Conservation (phyloP, 2,797 vertebrate species). For the Phalanger gymnotis region DNA sequence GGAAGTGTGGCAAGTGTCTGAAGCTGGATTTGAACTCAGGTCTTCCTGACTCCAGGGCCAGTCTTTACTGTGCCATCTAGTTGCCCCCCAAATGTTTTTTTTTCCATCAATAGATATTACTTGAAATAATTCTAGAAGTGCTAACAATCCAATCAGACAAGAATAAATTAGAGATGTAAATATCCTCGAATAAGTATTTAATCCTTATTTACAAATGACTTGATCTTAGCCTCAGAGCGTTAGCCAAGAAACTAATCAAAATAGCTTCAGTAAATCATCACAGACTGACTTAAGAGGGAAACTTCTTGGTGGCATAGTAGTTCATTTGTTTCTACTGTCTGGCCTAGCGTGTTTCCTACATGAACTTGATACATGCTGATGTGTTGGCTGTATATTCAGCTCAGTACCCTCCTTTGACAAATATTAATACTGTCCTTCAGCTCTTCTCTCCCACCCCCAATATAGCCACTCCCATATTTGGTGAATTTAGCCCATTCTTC, state of each 20-base stretch:
- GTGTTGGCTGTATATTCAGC: neutral
- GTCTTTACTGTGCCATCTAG: too few relatives aligned
- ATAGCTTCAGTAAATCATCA: neutral
- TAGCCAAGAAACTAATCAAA: neutral
- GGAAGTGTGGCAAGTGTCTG: too few relatives aligned
- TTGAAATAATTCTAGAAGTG: neutral
- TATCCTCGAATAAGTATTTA: neutral
- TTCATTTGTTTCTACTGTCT: neutral
- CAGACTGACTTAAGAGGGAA: neutral
- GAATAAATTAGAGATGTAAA: neutral
- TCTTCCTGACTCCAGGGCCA: too few relatives aligned
- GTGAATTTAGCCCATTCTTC: neutral
- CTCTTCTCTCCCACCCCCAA: neutral
- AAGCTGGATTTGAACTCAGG: too few relatives aligned
- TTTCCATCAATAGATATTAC: neutral
- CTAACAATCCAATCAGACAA: neutral
- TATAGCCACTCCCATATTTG: neutral
- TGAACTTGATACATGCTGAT: neutral
- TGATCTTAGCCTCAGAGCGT: neutral
- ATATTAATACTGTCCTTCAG: neutral
- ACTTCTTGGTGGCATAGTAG: neutral
- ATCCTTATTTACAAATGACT: neutral
- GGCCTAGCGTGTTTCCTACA: neutral
- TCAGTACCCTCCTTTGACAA: neutral
- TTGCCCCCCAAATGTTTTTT: too few relatives aligned